phyloP scores from a whole-genome alignment of 2,888 invertebrate species.

The Diplazon laetatorius region DNA sequence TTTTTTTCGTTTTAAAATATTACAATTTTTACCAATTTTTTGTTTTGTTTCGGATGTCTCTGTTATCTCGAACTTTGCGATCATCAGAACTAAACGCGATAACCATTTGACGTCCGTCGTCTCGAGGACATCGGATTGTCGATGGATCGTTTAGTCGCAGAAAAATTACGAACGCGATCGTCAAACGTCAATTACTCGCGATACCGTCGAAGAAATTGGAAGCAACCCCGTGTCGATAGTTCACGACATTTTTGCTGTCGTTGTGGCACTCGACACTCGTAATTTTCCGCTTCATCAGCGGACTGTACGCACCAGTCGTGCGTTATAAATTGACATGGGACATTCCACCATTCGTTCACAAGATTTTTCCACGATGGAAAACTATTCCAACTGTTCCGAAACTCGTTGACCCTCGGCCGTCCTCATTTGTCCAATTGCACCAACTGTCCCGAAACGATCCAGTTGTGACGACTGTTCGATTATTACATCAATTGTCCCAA shows the following conservation, averaged over 20 bases:
- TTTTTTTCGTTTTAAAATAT: not conserved
- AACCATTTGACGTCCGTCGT: conserved; percentile 19
- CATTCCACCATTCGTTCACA: no score
- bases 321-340: not conserved
- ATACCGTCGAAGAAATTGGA: not conserved
- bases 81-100: not conserved
- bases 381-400: no score
- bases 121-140: conserved; percentile 36
- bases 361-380: no score
- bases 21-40: not conserved
- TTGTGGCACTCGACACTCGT: no score
- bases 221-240: conserved; percentile 4
- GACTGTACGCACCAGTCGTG: no score
- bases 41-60: conserved; percentile 16
- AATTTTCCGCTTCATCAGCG: no score
- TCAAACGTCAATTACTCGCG: conserved; percentile 6
- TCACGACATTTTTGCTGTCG: not conserved
- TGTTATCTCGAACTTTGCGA: not conserved
- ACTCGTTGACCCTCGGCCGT: no score
- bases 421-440: not conserved
- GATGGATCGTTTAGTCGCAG: not conserved
- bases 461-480: no score
- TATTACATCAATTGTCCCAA: no score
- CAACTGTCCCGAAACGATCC: no score
- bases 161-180: conserved; percentile 29